A percentile compares a stretch with the other conserved stretches of the same genome.
Evolutionary conservation across 2,888 invertebrate species (phyloP).

Genomic region (Troglohyphantes excavatus): DNA sequence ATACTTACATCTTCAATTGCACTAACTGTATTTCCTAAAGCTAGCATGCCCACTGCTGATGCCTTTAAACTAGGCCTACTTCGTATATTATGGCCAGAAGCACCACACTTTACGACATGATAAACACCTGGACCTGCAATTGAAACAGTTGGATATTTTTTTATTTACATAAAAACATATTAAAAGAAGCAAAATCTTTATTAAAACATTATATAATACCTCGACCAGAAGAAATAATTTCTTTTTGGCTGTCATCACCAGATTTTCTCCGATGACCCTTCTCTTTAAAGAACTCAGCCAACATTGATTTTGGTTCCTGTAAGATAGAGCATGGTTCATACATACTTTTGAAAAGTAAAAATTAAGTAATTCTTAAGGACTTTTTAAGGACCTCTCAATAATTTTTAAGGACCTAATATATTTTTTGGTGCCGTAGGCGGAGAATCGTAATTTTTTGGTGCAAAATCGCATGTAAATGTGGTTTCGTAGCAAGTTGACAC

Average conservation of each 20-base stretch:
- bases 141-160: conserved; percentile 13
- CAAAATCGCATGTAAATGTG: too few relatives aligned
- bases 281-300: conserved; percentile 79
- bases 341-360: too few relatives aligned
- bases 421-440: too few relatives aligned
- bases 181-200: background rate
- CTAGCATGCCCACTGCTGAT: conserved; percentile 88
- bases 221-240: conserved; percentile 27
- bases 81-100: conserved; percentile 89
- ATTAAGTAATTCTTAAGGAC: too few relatives aligned
- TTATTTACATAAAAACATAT: background rate
- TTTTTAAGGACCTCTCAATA: too few relatives aligned
- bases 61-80: conserved; percentile 87
- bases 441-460: too few relatives aligned
- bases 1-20: conserved; percentile 86
- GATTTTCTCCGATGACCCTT: conserved; percentile 68
- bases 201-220: background rate
- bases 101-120: conserved; percentile 89
- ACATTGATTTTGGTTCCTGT: conserved; percentile 76
- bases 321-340: conserved; percentile 13
- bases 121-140: conserved; percentile 83
- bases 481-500: too few relatives aligned
- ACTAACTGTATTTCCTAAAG: conserved; percentile 87
- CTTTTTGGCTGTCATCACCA: conserved; percentile 51
- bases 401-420: too few relatives aligned